Evolutionary conservation across 2,797 vertebrate species (phyloP).

Genomic region (Urophycis tenuis): DNA sequence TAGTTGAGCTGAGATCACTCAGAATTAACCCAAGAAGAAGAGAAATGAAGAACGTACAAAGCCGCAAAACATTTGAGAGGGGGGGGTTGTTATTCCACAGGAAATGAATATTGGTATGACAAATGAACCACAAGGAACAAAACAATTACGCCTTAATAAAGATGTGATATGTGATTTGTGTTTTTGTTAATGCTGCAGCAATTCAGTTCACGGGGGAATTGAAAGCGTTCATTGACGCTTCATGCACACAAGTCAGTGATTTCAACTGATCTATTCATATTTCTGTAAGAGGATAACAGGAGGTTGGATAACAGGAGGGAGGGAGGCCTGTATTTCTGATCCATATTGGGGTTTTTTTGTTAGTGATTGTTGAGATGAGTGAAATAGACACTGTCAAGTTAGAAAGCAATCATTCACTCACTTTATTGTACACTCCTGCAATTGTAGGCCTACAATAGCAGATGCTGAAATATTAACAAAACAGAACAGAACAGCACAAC

Average conservation of each 20-base stretch:
- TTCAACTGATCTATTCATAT: too few relatives aligned
- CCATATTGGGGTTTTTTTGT: too few relatives aligned
- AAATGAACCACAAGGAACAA: constrained; percentile 18
- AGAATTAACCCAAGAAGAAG: constrained; percentile 26
- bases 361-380: not conserved
- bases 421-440: not conserved
- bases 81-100: constrained; percentile 52
- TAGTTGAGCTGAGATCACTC: constrained; percentile 32
- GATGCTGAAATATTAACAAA: not conserved
- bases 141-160: not conserved
- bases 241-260: too few relatives aligned
- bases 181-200: not conserved
- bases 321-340: too few relatives aligned
- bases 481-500: not conserved
- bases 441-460: not conserved
- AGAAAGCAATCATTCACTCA: not conserved
- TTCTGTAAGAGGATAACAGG: too few relatives aligned
- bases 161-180: not conserved
- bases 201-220: not conserved
- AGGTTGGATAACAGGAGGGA: not conserved
- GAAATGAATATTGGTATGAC: constrained; percentile 41
- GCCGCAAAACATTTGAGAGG: constrained; percentile 20
- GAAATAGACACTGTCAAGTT: not conserved
- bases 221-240: not conserved
- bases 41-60: not conserved